phyloP scores from a whole-genome alignment of 2,797 vertebrate species.

The Callimico goeldii region DNA sequence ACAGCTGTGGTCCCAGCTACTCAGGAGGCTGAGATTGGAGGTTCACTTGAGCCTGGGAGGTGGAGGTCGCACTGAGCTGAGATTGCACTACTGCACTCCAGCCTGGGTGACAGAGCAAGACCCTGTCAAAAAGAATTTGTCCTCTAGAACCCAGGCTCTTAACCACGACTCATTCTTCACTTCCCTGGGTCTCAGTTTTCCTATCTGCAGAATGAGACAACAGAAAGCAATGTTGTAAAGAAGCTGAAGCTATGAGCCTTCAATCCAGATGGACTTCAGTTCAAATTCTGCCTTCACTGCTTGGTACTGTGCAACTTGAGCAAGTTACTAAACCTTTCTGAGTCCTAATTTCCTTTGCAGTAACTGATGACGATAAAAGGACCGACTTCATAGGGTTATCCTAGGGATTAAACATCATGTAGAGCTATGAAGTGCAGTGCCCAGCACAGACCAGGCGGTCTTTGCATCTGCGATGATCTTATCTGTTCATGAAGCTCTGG shows the following conservation, averaged over 20 bases:
- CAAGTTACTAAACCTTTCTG: constrained; percentile 22
- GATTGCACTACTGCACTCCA: background rate
- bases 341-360: background rate
- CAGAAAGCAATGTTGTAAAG: background rate
- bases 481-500: too few relatives aligned
- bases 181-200: background rate
- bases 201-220: background rate
- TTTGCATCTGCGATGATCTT: background rate
- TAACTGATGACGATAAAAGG: background rate
- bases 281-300: background rate
- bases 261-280: background rate
- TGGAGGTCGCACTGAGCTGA: background rate
- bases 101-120: background rate
- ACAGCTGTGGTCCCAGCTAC: background rate
- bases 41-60: background rate
- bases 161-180: background rate
- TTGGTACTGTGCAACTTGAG: background rate
- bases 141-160: background rate
- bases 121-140: background rate
- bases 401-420: background rate
- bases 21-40: background rate
- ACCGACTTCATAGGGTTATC: background rate
- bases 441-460: background rate
- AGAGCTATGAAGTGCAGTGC: background rate
- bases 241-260: background rate